Base-by-base conservation (phyloP, 1,140 invertebrate species). In the Antheraea pernyi region DNA sequence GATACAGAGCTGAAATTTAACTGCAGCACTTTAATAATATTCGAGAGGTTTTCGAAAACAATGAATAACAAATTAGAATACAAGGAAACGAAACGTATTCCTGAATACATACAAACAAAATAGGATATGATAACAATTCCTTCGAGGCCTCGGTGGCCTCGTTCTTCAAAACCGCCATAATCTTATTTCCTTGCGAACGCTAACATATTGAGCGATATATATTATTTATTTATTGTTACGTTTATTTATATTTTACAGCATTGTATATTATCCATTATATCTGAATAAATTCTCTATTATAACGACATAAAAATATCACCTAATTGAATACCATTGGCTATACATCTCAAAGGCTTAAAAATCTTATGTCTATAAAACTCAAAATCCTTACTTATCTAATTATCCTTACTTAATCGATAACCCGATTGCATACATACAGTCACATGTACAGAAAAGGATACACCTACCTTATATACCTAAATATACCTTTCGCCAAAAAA, bases 151-250 rank as follows among this genome's bases (percentile, higher is more conserved):
- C 18, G 7, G 77, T 62, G 84, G 66, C 22, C 68, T 72, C 83
- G 81, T 87, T 81, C 77, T 78, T 87, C 83, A 87, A 76, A 74
- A 73, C 74, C 70, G 70, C 71, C 74, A 79, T 83, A 80, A 84
- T 87, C 83, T 84, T 80, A 78, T 83, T 84, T 80, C 75, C 77
- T 71, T 72, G 70, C 68, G 71, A 72, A 78, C 75, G 77, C 76
- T 68, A 74, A 75, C 76, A 75, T 76, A 79, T 81, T 77, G 77
- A 77, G 69, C 76, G 74, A 74, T 78, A 80, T 78, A 80, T 80
- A 79, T 81, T 73, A 75, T 82, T 80, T 71, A 73, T 71, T 77
- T 60, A 65, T 72, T 71, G 59, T 19, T 75, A 71, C 13, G 46
- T 53, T 53, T n/a, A 6, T 16, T 53, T n/a, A 13, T 53, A 53